Conservation (phyloP, 2,113 vertebrate genomes). For the Ancistrus triradiatus region DNA sequence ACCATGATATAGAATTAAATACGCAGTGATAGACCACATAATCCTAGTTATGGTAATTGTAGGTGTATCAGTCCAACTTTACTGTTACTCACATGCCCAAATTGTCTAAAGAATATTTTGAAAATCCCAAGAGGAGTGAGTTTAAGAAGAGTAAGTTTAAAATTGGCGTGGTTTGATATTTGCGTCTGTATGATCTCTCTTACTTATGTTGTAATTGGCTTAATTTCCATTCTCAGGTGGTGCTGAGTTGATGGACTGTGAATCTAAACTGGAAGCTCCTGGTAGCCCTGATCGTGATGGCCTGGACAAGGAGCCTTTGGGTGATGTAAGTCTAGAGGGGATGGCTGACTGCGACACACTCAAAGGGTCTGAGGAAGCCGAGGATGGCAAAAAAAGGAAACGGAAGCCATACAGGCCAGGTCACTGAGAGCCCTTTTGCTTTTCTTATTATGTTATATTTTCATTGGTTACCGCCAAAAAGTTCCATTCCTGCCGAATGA, state of each 20-base stretch:
- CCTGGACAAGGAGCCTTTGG: constrained; percentile 66
- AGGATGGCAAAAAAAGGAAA: constrained; percentile 95
- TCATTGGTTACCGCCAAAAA: not conserved
- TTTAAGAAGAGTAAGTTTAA: too few relatives aligned
- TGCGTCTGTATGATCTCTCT: too few relatives aligned
- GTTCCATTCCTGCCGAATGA: not conserved
- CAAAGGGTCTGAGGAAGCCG: constrained; percentile 84
- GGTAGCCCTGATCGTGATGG: constrained; percentile 78
- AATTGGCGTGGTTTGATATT: too few relatives aligned
- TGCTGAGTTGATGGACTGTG: constrained; percentile 90
- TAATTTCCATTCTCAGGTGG: constrained; percentile 50
- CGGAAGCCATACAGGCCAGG: constrained; percentile 94
- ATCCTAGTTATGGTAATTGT: too few relatives aligned
- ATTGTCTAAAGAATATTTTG: too few relatives aligned
- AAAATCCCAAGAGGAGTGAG: too few relatives aligned
- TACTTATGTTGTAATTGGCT: too few relatives aligned
- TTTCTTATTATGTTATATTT: not conserved
- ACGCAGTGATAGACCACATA: too few relatives aligned
- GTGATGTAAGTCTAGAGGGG: constrained; percentile 75
- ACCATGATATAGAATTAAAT: too few relatives aligned
- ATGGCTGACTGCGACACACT: constrained; percentile 83
- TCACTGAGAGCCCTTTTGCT: constrained; percentile 39
- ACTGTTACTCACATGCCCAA: too few relatives aligned
- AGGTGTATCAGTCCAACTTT: too few relatives aligned
- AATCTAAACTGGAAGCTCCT: constrained; percentile 80